Percentiles rank a stretch among this genome's conserved stretches.
Conservation (phyloP, 2,113 vertebrate genomes). For the Morphnarchus princeps region DNA sequence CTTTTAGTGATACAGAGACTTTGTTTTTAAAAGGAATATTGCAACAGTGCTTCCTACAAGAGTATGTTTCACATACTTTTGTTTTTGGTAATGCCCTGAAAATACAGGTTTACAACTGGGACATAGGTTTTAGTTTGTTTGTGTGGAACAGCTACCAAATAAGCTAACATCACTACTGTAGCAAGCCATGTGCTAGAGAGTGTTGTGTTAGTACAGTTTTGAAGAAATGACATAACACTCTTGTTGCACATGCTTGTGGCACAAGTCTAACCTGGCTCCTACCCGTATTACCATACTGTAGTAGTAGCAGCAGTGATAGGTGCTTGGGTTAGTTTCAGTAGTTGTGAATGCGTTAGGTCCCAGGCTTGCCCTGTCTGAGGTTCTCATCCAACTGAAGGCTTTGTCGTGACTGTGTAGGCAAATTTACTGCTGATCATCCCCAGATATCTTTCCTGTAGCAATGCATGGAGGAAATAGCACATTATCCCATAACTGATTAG, state of each 20-base stretch:
- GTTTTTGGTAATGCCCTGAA: neutral
- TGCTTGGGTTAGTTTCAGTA: neutral
- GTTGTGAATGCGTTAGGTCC: neutral
- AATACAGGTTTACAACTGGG: neutral
- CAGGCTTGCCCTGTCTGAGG: neutral
- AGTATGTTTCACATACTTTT: neutral
- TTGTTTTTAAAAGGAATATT: neutral
- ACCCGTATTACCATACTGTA: rapidly evolving
- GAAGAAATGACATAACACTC: neutral
- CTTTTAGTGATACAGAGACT: neutral
- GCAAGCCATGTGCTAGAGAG: neutral
- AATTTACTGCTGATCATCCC: rapidly evolving
- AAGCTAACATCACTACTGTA: neutral
- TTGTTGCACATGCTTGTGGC: neutral
- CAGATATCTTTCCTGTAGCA: neutral
- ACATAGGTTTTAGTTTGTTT: neutral
- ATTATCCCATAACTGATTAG: neutral
- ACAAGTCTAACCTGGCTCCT: neutral
- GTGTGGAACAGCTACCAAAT: neutral
- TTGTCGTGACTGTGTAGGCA: neutral
- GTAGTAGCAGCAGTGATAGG: neutral
- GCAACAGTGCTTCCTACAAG: neutral
- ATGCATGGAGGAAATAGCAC: neutral
- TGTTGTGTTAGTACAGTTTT: neutral
- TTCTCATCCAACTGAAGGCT: neutral